These are phyloP conservation scores for Sciaenops ocellatus DNA, from an alignment of 2,797 vertebrate species.

Conservation along the genomic window DNA sequence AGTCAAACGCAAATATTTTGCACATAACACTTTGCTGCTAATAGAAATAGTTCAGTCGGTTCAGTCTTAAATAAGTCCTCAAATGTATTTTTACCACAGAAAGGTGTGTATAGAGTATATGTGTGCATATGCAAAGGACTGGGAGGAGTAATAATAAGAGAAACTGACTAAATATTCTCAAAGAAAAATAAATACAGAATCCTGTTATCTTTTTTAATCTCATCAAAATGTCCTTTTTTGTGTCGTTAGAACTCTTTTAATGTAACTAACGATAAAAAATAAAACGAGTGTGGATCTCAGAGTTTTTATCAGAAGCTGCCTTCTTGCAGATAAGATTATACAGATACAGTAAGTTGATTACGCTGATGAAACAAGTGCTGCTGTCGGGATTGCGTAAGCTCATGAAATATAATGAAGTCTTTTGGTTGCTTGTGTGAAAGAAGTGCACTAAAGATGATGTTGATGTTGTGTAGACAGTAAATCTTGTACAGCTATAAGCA, in stretches of 20 bases:
- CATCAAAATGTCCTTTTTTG: not conserved
- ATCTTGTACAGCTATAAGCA: not conserved
- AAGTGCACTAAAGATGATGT: not conserved
- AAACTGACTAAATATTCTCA: not conserved
- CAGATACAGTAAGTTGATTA: conserved; percentile 14
- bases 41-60: too few relatives aligned
- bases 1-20: too few relatives aligned
- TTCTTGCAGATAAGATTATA: conserved; percentile 23
- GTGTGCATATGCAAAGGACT: not conserved
- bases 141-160: not conserved
- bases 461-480: not conserved
- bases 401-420: not conserved
- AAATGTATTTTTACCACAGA: too few relatives aligned
- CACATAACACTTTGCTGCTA: too few relatives aligned
- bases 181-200: not conserved
- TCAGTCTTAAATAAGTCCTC: too few relatives aligned
- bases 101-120: not conserved
- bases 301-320: conserved; percentile 11
- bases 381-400: not conserved
- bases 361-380: conserved; percentile 25
- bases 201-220: conserved; percentile 2
- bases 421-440: not conserved
- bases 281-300: not conserved
- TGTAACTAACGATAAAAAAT: not conserved
- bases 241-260: not conserved